phyloP scores from a whole-genome alignment of 1,140 invertebrate species.

The Pogonomyrmex barbatus region DNA sequence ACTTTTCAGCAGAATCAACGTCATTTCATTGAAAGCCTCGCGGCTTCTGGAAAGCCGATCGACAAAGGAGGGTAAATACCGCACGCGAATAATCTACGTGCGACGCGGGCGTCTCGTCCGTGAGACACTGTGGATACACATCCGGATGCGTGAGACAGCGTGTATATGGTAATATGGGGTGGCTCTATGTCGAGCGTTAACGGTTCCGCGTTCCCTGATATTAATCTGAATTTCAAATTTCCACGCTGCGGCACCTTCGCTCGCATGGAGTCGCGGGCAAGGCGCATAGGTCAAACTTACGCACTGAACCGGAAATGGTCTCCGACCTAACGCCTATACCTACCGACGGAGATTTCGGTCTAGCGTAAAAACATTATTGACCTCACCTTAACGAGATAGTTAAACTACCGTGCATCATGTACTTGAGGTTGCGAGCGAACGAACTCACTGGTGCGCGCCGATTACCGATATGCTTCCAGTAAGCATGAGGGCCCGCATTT shows the following conservation, averaged over 20 bases:
- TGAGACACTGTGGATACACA: not conserved
- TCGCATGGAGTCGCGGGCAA: constrained; percentile 55
- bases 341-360: not conserved
- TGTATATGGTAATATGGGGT: constrained; percentile 70
- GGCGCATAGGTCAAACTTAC: constrained; percentile 29
- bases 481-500: not conserved
- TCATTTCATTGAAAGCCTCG: constrained; percentile 46
- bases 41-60: not conserved
- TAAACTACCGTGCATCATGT: constrained; percentile 37
- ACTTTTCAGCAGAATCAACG: constrained; percentile 42
- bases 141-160: constrained; percentile 51
- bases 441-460: not conserved
- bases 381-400: constrained; percentile 47
- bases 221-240: constrained; percentile 76
- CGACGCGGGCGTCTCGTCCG: not conserved
- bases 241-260: constrained; percentile 64
- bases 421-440: not conserved
- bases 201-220: constrained; percentile 65
- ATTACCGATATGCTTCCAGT: not conserved
- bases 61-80: constrained; percentile 62
- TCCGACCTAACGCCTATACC: not conserved
- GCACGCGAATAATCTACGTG: constrained; percentile 36
- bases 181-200: constrained; percentile 70
- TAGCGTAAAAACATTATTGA: constrained; percentile 61
- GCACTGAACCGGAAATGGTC: constrained; percentile 34